Percentiles rank a stretch among this genome's conserved stretches.
phyloP scores from a whole-genome alignment of 2,888 invertebrate genomes.

The Pterostichus niger region DNA sequence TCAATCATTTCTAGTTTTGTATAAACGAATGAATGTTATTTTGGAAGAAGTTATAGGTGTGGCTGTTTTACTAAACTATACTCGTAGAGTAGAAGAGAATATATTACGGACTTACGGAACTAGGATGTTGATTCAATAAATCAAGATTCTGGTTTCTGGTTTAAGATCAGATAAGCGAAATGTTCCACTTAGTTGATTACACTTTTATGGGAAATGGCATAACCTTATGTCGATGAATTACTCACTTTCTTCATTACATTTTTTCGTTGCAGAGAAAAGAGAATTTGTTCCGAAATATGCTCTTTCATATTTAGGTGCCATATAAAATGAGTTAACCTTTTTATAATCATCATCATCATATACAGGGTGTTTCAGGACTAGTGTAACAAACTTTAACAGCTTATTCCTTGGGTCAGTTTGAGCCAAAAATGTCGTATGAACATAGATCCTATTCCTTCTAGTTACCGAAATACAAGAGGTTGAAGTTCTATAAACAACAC shows the following conservation, averaged over 20 bases:
- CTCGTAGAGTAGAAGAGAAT: slow-evolving; percentile 1
- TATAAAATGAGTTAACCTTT: too few relatives aligned
- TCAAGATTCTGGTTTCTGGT: slow-evolving; percentile 44
- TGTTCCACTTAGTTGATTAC: slow-evolving; percentile 43
- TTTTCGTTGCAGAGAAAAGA: too few relatives aligned
- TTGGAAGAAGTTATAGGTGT: slow-evolving; percentile 10
- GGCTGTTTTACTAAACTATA: slow-evolving; percentile 1
- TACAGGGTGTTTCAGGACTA: too few relatives aligned
- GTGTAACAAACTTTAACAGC: too few relatives aligned
- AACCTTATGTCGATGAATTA: slow-evolving; percentile 11
- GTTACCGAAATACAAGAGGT: too few relatives aligned
- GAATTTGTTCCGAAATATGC: too few relatives aligned
- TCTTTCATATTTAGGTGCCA: too few relatives aligned
- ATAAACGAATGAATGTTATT: background rate
- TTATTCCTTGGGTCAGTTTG: too few relatives aligned
- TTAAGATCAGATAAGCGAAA: slow-evolving; percentile 31
- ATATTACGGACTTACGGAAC: slow-evolving; percentile 1
- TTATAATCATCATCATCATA: too few relatives aligned
- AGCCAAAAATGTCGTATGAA: too few relatives aligned
- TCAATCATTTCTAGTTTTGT: slow-evolving; percentile 4
- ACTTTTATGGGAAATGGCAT: slow-evolving; percentile 47
- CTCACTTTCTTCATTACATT: background rate
- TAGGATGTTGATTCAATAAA: slow-evolving; percentile 44
- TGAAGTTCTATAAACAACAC: too few relatives aligned
- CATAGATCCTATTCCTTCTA: too few relatives aligned